Base-by-base conservation (phyloP, 2,113 vertebrate species). In the Tetraodon nigroviridis region DNA sequence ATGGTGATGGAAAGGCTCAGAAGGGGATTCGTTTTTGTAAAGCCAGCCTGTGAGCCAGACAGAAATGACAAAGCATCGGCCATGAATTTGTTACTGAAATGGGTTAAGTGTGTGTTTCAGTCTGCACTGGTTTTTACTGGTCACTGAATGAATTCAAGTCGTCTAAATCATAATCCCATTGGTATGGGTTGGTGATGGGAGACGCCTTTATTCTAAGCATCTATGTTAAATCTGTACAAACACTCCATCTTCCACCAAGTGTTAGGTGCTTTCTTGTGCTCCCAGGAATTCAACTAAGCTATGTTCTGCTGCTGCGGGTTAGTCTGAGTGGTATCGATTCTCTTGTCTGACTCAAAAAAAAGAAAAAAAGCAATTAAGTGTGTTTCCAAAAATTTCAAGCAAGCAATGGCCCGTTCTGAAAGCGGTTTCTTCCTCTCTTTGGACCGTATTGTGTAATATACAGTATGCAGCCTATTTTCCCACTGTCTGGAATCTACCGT, bases 1-100 rank as follows among this genome's bases (percentile, higher is more conserved):
- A 92, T 86, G 79, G 75, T 83, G 80, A 88, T 88, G 79, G 83
- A 88, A 86, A 76, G 73, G 70, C 47, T 73, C 51, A 37, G 58
- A 79, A 59, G 51, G 55, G 63, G 24, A 16, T 6, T 14, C 6
- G 0, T 37, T 37, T 37, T 59, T 22, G 52, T 54, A 51, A 24
- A 64, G 71, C 60, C 53, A n/a, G 68, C 51, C 72, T 67, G 69
- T 64, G 78, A 87, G 87, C 87, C 83, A 77, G 78, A 84, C 76
- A 87, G 80, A 83, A 80, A 84, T 69, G 71, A 79, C 60, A 67
- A 72, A 52, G 55, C 71, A 27, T 37, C 8, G 32, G 32, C 8
- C 11, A 37, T 11, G 32, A 8, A 37, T 37, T 37, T 37, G 32
- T 37, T 7, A 37, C 32, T 37, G 8, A 37, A 12, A 37, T 37